Evolutionary conservation across 2,113 vertebrate species (phyloP), one percentile per base, ranked within the genome.

Genomic region (Myotis lucifugus): DNA sequence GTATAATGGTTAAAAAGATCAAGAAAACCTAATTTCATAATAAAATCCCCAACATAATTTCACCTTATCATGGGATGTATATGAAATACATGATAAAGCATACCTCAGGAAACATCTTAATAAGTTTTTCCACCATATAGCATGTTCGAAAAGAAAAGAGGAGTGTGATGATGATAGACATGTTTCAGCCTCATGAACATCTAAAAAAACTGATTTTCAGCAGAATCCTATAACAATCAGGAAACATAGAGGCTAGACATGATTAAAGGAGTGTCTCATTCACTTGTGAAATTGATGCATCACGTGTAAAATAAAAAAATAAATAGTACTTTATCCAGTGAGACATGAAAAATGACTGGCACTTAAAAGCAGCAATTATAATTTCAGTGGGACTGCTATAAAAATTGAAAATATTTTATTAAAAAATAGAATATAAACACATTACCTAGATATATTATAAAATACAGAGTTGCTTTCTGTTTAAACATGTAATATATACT

Each of bases 311-410:
- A 92, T 54, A 59, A 92, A 88, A 93, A 89, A 93, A 89, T 8
- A 92, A 93, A 74, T 50, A 56, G 10, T 70, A 70, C 13, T 89
- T 73, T 73, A 8, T 6, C 46, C 42, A 89, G 2, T 67, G 23
- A 93, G 87, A 88, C 42, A 61, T 42, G 42, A 86, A 84, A 85
- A 93, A 94, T 85, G 73, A 85, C 48, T 79, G 21, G 92, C n/a
- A 74, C 18, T 91, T 85, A 91, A 86, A 96, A 86, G 59, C 18
- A 79, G 17, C 66, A 78, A 79, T 76, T 91, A 25, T 2, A 89
- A 42, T 79, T 95, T 84, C 54, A 83, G 27, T 54, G 17, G 37
- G 85, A 73, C 2, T 34, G 17, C 27, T 56, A 23, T 73, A 85
- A 88, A 6, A 88, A 46, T 4, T 34, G 21, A 78, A 91, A 90